phyloP scores from a whole-genome alignment of 1,140 invertebrate species.

The Homarus americanus region DNA sequence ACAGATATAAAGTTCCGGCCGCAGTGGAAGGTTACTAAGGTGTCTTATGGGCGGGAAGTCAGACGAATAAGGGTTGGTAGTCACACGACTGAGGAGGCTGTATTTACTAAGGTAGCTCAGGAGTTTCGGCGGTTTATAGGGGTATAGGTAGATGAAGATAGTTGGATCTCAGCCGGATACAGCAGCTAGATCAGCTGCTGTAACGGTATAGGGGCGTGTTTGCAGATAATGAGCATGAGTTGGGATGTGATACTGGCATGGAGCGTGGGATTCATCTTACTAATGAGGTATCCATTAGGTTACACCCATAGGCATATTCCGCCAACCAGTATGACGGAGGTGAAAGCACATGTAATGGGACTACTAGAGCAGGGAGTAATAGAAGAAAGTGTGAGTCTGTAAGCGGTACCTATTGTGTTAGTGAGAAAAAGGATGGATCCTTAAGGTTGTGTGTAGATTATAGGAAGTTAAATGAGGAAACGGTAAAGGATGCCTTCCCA shows the following conservation, averaged over 20 bases:
- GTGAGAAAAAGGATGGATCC: slow-evolving; percentile 19
- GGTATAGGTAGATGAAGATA: background rate
- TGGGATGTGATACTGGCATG: slow-evolving; percentile 12
- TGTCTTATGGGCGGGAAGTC: background rate
- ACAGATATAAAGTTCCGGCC: background rate
- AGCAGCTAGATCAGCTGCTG: background rate
- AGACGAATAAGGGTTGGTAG: background rate
- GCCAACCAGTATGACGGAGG: slow-evolving; percentile 4
- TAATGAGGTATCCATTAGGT: slow-evolving; percentile 19
- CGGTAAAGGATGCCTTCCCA: slow-evolving; percentile 34
- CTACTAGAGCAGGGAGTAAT: slow-evolving; percentile 22
- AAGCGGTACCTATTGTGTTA: slow-evolving; percentile 16
- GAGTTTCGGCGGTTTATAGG: background rate
- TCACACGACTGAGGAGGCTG: background rate
- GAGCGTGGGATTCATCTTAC: background rate
- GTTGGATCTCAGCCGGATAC: background rate
- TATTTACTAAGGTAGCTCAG: background rate
- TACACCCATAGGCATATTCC: slow-evolving; percentile 11
- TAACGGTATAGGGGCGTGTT: slow-evolving; percentile 19
- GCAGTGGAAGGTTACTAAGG: background rate
- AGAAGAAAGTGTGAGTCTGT: slow-evolving; percentile 19
- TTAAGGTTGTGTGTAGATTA: slow-evolving; percentile 32
- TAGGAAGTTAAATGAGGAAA: slow-evolving; percentile 16
- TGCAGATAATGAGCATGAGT: slow-evolving; percentile 15
- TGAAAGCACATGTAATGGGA: slow-evolving; percentile 12